A percentile compares a stretch with the other conserved stretches of the same genome.
phyloP scores from a whole-genome alignment of 2,797 vertebrate species.

The Silurus aristotelis region DNA sequence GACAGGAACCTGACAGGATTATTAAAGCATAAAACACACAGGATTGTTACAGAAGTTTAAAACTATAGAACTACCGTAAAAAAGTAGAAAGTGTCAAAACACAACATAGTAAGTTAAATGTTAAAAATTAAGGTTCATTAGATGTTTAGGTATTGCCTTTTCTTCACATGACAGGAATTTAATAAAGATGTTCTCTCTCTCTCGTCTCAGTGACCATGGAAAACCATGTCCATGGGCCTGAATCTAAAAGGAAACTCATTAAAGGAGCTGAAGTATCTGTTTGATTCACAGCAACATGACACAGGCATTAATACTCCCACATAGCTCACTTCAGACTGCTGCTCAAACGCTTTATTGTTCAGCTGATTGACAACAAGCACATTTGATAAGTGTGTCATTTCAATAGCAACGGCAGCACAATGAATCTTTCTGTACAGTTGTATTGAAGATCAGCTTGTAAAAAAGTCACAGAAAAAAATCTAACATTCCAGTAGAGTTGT shows the following conservation, averaged over 20 bases:
- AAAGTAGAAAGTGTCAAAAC: not conserved
- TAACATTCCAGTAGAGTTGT: not conserved
- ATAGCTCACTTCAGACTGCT: conserved; percentile 49
- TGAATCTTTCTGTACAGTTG: conserved; percentile 7
- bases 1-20: conserved; percentile 72
- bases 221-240: conserved; percentile 17
- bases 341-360: conserved; percentile 45
- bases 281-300: conserved; percentile 52
- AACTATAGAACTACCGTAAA: not conserved
- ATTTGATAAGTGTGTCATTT: conserved; percentile 42
- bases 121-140: not conserved
- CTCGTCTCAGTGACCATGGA: not conserved
- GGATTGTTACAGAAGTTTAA: not conserved
- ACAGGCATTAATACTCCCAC: conserved; percentile 58
- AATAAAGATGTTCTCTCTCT: not conserved
- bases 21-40: not conserved
- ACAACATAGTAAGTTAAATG: not conserved
- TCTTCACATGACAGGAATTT: not conserved
- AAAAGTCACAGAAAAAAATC: not conserved
- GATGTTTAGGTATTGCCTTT: not conserved
- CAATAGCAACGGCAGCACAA: conserved; percentile 17
- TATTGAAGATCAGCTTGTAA: conserved; percentile 12
- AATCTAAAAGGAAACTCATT: conserved; percentile 48
- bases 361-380: conserved; percentile 36
- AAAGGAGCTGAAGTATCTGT: conserved; percentile 49